Evolutionary conservation across 1,140 invertebrate genomes (phyloP), one percentile per base, ranked within the genome.

Genomic region (Hyles euphorbiae): DNA sequence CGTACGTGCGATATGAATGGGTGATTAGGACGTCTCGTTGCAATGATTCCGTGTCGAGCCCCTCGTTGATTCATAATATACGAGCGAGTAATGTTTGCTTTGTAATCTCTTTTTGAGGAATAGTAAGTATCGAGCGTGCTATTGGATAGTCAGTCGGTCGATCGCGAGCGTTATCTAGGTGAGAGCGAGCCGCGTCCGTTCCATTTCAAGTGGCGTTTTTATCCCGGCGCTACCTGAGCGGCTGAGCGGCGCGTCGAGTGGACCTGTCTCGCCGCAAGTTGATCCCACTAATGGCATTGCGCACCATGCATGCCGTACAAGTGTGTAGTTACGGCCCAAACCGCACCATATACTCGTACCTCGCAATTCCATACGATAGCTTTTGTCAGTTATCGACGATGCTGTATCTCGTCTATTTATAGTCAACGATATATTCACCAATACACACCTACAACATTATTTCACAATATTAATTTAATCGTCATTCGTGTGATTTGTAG

Each of bases 171-270:
- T 80, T 84, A 88, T 88, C 84, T 88, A 86, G 83, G 83, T 79
- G 78, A 83, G 76, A 67, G 72, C 71, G 74, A 43, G 65, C 65
- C 66, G 70, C 74, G 79, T 79, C 73, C 77, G 83, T 64, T 83
- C 76, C 78, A 78, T 82, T 83, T 84, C 78, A 70, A 85, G 83
- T 83, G 78, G 70, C 69, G 81, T 85, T 86, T 88, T 85, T 88
- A 88, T 88, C 79, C 85, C 83, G 74, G 68, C 69, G 74, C 81
- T 88, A 88, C 83, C 85, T 88, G 85, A 74, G 73, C 53, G 62
- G 46, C 83, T 88, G 85, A 74, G 73, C 53, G 62, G 46, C 61
- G 60, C 65, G 56, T 57, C 60, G 68, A 60, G 63, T 63, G 66
- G 63, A 56, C 69, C 74, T 63, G 68, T 61, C 64, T 67, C 56